phyloP scores from a whole-genome alignment of 23 tunicate genomes.

The Clavelina lepadiformis region DNA sequence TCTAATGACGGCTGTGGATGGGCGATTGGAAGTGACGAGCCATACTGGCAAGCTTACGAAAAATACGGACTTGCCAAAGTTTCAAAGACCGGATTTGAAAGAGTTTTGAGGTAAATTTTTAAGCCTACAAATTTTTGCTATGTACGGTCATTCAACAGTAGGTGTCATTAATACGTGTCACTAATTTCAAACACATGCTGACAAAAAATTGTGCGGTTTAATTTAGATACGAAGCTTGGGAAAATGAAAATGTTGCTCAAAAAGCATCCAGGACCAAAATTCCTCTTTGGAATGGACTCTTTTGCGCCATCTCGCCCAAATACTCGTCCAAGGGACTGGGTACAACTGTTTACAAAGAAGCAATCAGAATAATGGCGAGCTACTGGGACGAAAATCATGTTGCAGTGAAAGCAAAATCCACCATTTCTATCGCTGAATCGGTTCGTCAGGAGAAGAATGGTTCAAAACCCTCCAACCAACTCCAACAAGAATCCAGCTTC shows the following conservation, averaged over 20 bases:
- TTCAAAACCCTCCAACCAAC: neutral
- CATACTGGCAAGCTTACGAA: constrained; percentile 71
- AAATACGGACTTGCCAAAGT: constrained; percentile 48
- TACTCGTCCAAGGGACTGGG: constrained; percentile 45
- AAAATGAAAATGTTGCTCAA: constrained; percentile 28
- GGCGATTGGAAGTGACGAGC: constrained; percentile 60
- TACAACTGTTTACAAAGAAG: constrained; percentile 37
- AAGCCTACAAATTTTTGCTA: too few relatives aligned
- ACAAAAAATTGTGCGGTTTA: too few relatives aligned
- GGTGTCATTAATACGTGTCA: too few relatives aligned
- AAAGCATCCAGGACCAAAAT: constrained; percentile 18
- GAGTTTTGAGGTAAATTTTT: constrained; percentile 58
- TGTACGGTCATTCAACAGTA: too few relatives aligned
- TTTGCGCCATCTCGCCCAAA: constrained; percentile 64
- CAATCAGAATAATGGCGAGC: constrained; percentile 37
- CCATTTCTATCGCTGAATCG: too few relatives aligned
- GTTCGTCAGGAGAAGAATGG: constrained; percentile 2
- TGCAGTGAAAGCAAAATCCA: too few relatives aligned
- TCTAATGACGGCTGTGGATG: constrained; percentile 78
- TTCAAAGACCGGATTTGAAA: constrained; percentile 46
- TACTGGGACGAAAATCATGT: constrained; percentile 36
- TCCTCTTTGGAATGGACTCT: constrained; percentile 51
- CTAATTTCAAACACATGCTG: too few relatives aligned
- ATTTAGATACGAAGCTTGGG: constrained; percentile 79
- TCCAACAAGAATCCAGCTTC: neutral